Conservation (phyloP, 2,113 vertebrate genomes). For the Bos indicus region DNA sequence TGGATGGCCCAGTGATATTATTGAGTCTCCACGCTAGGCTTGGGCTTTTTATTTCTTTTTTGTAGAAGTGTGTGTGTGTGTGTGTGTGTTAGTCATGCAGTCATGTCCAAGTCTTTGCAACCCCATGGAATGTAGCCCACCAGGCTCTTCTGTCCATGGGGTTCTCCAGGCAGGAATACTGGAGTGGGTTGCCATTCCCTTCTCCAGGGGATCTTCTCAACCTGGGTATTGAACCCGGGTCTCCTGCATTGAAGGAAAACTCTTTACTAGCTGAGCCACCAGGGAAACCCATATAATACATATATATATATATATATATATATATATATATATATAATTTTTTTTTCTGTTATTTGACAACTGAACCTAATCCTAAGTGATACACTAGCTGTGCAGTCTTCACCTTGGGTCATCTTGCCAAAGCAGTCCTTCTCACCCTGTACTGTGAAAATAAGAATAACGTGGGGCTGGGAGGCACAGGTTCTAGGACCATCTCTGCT, state of each 20-base stretch:
- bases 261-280: background rate
- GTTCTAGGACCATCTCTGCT: background rate
- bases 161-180: background rate
- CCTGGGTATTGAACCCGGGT: background rate
- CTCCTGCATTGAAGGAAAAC: background rate
- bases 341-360: background rate
- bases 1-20: background rate
- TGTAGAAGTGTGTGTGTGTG: background rate
- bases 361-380: background rate
- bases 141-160: background rate
- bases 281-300: background rate
- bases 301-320: background rate
- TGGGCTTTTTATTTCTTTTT: background rate
- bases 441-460: background rate
- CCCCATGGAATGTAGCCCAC: background rate
- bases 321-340: background rate
- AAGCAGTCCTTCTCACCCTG: background rate
- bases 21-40: background rate
- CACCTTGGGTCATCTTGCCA: background rate
- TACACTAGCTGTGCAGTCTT: background rate
- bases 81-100: background rate
- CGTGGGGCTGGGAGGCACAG: background rate
- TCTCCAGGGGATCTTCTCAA: background rate
- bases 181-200: background rate
- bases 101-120: background rate